Base-by-base conservation (phyloP, 2,888 invertebrate species). In the Synanthedon formicaeformis region DNA sequence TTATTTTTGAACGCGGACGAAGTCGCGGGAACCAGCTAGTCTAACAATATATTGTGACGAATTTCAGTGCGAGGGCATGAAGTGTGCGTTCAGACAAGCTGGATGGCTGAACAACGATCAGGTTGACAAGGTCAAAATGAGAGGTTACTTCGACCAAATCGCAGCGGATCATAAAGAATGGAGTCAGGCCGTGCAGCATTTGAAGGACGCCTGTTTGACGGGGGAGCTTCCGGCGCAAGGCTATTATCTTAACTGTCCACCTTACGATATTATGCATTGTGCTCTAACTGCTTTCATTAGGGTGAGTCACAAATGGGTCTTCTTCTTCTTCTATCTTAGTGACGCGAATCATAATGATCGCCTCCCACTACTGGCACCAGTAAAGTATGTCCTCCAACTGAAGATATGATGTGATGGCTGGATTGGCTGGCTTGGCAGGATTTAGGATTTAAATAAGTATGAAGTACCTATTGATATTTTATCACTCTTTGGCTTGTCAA, bases 181-280 rank as follows among this genome's bases (percentile, higher is more conserved):
- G 84, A 51, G 60, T 3, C 14, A 61, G 0, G 80, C 77, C 0
- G 67, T 80, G 1, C 59, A 68, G 41, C 57, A 67, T 13, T 55
- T 67, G 45, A 76, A 78, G 62, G 52, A 62, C 0, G 53, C 51
- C 1, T 84, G 84, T 48, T 50, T 82, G 14, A 61, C 60, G 10
- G 18, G 50, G 0, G 67, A 69, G 0, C 51, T 84, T 50, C 71
- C 64, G 0, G 51, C 78, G 0, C 81, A 79, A 51, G 80, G 84
- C 0, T 50, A 62, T 2, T 54, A 58, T n/a, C 50, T 73, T 2
- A 66, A 75, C 58, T 84, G 84, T 40, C 78, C 82, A 0, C 71
- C 78, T 0, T 82, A 70, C 57, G 84, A 84, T 49, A 58, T 77
- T 40, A 58, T 73, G 52, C 66, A 71, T 34, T 84, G 84, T 57